Percentiles rank a stretch among this genome's conserved stretches.
Conservation (phyloP, 37 sponge, comb jelly and placozoan species). For the Mnemiopsis leidyi region DNA sequence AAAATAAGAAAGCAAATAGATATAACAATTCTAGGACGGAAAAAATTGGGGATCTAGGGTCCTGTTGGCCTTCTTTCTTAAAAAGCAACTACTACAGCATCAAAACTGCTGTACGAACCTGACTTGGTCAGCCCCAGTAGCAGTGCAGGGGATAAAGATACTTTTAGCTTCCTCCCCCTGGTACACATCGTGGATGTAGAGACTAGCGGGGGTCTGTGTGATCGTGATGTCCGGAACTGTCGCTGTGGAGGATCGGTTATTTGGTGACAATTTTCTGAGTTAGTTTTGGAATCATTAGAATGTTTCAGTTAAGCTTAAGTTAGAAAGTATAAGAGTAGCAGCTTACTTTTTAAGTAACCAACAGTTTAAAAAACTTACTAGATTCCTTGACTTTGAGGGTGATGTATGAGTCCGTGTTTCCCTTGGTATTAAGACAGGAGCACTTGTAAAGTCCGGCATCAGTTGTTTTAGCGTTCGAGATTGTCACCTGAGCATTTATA, state of each 20-base stretch:
- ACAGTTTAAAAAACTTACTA: conserved; percentile 23
- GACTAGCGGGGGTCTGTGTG: neutral
- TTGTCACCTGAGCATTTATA: conserved; percentile 26
- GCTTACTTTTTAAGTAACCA: too few relatives aligned
- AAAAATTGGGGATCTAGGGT: too few relatives aligned
- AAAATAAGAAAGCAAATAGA: too few relatives aligned
- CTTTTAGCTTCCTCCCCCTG: neutral
- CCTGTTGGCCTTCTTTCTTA: too few relatives aligned
- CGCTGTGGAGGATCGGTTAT: conserved; percentile 24
- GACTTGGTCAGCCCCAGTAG: conserved; percentile 64
- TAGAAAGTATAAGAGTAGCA: too few relatives aligned
- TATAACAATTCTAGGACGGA: too few relatives aligned
- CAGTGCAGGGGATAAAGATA: conserved; percentile 10
- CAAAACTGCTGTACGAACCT: neutral
- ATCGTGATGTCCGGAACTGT: conserved; percentile 24
- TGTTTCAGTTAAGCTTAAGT: too few relatives aligned
- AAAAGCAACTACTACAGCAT: too few relatives aligned
- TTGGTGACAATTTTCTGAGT: too few relatives aligned
- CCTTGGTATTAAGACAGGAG: neutral
- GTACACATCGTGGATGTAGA: conserved; percentile 51
- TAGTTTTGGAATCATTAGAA: too few relatives aligned
- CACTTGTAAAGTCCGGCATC: conserved; percentile 44
- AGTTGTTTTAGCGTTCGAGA: neutral
- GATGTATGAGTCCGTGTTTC: neutral
- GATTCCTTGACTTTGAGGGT: neutral